Evolutionary conservation across 2,113 vertebrate genomes (phyloP).

Genomic region (Chaetorhynchus papuensis): DNA sequence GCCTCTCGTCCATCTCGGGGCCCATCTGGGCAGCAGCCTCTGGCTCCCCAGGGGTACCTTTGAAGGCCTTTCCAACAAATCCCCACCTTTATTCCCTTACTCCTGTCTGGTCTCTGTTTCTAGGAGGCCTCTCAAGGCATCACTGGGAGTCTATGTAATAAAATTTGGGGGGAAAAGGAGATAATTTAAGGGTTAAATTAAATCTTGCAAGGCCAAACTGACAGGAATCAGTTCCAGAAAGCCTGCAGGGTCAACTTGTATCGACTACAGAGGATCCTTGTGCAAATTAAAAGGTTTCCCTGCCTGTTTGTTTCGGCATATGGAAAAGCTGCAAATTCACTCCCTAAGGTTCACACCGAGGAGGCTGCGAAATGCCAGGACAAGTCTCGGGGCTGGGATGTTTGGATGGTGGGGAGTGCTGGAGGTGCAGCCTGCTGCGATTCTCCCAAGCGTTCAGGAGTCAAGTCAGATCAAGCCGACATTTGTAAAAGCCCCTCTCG

Average conservation of each 20-base stretch:
- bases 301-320: neutral
- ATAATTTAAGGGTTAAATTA: neutral
- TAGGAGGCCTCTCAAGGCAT: too few relatives aligned
- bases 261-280: neutral
- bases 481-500: neutral
- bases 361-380: neutral
- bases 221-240: neutral
- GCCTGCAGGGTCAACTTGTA: neutral
- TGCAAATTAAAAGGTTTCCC: neutral
- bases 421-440: neutral
- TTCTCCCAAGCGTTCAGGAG: neutral
- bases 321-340: neutral
- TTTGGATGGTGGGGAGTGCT: neutral
- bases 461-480: neutral
- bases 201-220: neutral
- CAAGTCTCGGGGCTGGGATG: neutral
- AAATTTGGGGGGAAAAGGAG: neutral
- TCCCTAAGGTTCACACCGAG: neutral
- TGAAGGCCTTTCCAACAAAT: too few relatives aligned
- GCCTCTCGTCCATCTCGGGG: too few relatives aligned
- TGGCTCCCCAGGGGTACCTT: too few relatives aligned
- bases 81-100: too few relatives aligned
- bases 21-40: too few relatives aligned
- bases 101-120: too few relatives aligned
- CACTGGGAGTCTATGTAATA: neutral